Base-by-base conservation (phyloP, 1,140 invertebrate species). In the Notospermus geniculatus region DNA sequence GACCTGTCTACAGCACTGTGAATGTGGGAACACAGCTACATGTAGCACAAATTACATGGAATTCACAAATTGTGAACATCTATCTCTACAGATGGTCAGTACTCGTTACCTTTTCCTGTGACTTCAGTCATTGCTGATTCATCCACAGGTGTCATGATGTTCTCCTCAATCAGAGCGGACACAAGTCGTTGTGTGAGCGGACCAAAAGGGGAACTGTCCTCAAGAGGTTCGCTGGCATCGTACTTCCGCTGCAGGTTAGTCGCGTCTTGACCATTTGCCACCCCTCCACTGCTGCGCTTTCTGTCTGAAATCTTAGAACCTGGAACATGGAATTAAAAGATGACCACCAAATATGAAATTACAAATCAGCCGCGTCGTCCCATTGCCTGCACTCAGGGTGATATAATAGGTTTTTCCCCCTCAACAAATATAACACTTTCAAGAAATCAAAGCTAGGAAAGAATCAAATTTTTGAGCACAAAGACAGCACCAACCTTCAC, bases 141-240 rank as follows among this genome's bases (percentile, higher is more conserved):
- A 66, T 84, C 81, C 30, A 82, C 70, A 17, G 80, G 73, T 11
- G 86, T 83, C 64, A 87, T 85, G 2, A 91, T 85, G 78, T 92
- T 92, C 75, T 97, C 93, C 79, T 97, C 93, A 68, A 96, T 86
- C 1, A 97, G 79, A 11, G 92, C 92, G 11, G 92, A 90, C 0
- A 96, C 90, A 0, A 97, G 79, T 63, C 92, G 86, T 77, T 97
- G 93, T 15, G 92, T 95, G 15, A 96, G 80, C 0, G 92, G 90
- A 1, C 92, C 93, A 60, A 90, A 83, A 25, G 82, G 80, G 2
- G 81, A 81, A 27, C 83, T 81, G 64, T 83, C 81, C 62, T 54
- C 54, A 57, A 41, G 36, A 54, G 53, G 56, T 50, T 59, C 17
- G 54, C 59, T 64, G 41, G 59, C 36, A n/a, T 72, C 71, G 23